phyloP scores from a whole-genome alignment of 1,140 invertebrate genomes.

The Drosophila kepulauana region DNA sequence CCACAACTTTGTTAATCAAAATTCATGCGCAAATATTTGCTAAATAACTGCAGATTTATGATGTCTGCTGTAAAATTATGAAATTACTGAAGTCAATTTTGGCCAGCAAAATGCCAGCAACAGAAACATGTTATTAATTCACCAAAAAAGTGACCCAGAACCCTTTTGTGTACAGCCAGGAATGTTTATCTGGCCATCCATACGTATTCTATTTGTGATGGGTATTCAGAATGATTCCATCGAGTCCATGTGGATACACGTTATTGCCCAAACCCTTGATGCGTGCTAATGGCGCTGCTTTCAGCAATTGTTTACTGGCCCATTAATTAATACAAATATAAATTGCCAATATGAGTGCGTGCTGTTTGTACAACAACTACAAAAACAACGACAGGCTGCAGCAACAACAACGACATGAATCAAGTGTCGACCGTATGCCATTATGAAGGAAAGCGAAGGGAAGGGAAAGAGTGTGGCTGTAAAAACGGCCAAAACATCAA shows the following conservation, averaged over 20 bases:
- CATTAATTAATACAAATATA: conserved; percentile 84
- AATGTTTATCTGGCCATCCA: conserved; percentile 7
- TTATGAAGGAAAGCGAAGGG: conserved; percentile 14
- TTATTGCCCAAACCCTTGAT: conserved; percentile 25
- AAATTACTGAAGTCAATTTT: conserved; percentile 60
- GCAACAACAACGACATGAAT: conserved; percentile 55
- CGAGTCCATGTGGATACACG: not conserved
- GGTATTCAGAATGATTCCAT: not conserved
- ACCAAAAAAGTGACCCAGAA: conserved; percentile 13
- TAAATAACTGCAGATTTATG: conserved; percentile 43
- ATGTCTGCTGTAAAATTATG: conserved; percentile 60
- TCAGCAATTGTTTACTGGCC: conserved; percentile 83
- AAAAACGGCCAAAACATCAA: conserved; percentile 51
- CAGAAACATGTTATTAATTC: conserved; percentile 70
- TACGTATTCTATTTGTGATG: conserved; percentile 14
- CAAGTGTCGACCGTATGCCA: conserved; percentile 54
- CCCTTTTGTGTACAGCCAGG: conserved; percentile 11
- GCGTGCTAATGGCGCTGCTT: conserved; percentile 76
- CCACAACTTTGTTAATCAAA: conserved; percentile 13
- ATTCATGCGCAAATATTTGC: conserved; percentile 41
- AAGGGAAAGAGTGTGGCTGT: conserved; percentile 8
- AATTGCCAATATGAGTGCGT: conserved; percentile 82
- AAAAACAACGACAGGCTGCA: conserved; percentile 31
- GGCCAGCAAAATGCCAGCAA: conserved; percentile 45
- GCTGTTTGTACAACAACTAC: conserved; percentile 59